Evolutionary conservation across 2,888 invertebrate species (phyloP), one percentile per base, ranked within the genome.

Genomic region (Drosophila neutralis): DNA sequence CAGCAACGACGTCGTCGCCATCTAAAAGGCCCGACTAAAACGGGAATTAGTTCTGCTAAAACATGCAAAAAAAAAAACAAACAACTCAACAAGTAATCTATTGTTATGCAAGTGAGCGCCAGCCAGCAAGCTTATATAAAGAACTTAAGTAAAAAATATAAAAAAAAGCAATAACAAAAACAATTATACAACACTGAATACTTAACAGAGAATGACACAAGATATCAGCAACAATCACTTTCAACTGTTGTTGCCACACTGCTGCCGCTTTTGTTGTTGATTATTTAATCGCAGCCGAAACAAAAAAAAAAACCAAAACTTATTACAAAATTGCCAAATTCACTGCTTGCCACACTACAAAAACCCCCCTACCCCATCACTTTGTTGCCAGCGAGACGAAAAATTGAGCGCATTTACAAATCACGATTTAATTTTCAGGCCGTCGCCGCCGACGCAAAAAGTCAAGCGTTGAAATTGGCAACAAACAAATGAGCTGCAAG

Each of bases 241-340:
- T 78, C 51, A 66, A 67, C 58, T 71, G 62, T 67, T 68, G 82
- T 87, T 83, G 85, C 88, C 88, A 87, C 85, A 83, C 70, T 86
- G 75, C 61, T 38, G 54, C 24, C n/a, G 52, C 21, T 69, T 33
- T n/a, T 56, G 54, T 18, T 70, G 88, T 65, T 82, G 86, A 89
- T 86, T 86, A 90, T 86, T 88, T 86, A 90, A 86, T 86, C 88
- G 75, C 73, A 53, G n/a, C 56, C 62, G 58, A 76, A 61, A 57
- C 59, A 52, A 69, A 53, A 68, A 69, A 56, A 56, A 68, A 67
- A 80, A 60, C 66, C 64, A 68, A 54, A 83, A 89, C 73, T 78
- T 86, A 87, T 90, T 91, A 90, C 89, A 90, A 88, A 90, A 90
- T 80, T 86, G 79, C 86, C 73, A 90, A 83, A 87, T 80, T 80